phyloP scores from a whole-genome alignment of 2,888 invertebrate genomes.

The Archips xylosteana region DNA sequence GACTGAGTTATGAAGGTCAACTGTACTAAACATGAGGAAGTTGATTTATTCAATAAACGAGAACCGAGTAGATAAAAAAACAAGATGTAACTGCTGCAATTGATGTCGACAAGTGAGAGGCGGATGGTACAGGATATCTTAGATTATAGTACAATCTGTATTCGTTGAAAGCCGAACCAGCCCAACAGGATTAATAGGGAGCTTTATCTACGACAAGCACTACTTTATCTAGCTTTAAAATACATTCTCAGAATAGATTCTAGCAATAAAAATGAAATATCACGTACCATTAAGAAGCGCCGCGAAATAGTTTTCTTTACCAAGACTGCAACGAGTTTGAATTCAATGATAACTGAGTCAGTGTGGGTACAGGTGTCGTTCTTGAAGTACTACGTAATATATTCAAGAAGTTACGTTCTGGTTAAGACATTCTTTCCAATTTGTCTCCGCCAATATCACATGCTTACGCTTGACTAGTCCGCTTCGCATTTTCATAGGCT shows the following conservation, averaged over 20 bases:
- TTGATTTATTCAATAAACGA: conserved; percentile 8
- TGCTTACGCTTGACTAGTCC: conserved; percentile 4
- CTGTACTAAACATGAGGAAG: not conserved
- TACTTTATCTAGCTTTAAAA: conserved; percentile 29
- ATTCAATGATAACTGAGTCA: conserved; percentile 32
- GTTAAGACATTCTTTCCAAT: conserved; percentile 4
- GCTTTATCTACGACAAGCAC: conserved; percentile 4
- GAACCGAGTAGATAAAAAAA: conserved; percentile 7
- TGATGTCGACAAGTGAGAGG: conserved; percentile 1
- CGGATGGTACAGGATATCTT: conserved; percentile 24
- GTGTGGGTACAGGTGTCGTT: conserved; percentile 25
- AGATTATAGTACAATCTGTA: conserved; percentile 27
- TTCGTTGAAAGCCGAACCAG: conserved; percentile 20
- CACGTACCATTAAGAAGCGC: conserved; percentile 1
- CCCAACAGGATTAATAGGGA: not conserved
- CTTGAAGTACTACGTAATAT: conserved; percentile 45
- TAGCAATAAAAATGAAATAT: conserved; percentile 30
- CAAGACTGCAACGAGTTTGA: conserved; percentile 7
- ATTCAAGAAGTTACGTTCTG: conserved; percentile 40
- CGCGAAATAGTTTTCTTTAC: conserved; percentile 13
- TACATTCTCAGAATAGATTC: not conserved
- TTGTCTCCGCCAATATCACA: conserved; percentile 12
- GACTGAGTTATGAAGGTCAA: not conserved
- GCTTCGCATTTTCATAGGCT: not conserved
- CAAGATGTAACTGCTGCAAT: conserved; percentile 9